Conservation (phyloP, 2,113 vertebrate genomes). For the Atherinomorus stipes region DNA sequence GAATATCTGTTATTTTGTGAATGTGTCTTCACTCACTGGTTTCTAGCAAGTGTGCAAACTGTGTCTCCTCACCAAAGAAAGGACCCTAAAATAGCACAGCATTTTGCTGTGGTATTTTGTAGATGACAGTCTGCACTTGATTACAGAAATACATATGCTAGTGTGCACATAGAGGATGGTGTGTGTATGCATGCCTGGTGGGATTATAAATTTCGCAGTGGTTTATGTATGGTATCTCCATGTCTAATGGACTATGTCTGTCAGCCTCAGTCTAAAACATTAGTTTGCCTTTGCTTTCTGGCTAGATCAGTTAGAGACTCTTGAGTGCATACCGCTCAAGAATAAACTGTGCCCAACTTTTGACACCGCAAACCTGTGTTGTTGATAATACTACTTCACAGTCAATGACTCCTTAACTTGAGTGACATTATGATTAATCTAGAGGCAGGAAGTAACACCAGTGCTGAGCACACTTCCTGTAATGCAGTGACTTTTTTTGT, state of each 20-base stretch:
- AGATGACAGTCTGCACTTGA: conserved; percentile 29
- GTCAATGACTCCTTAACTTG: conserved; percentile 1
- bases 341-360: conserved; percentile 2
- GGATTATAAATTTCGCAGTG: conserved; percentile 76
- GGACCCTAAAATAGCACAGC: conserved; percentile 37
- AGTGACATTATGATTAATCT: conserved; percentile 63
- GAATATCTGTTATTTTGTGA: conserved; percentile 16
- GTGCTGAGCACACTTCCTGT: conserved; percentile 78
- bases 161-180: conserved; percentile 24
- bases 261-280: conserved; percentile 29
- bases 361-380: conserved; percentile 5
- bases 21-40: not conserved
- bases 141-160: conserved; percentile 24
- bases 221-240: conserved; percentile 68
- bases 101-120: conserved; percentile 26
- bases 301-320: conserved; percentile 3
- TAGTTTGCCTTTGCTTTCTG: conserved; percentile 11
- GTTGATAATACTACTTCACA: not conserved
- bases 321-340: not conserved
- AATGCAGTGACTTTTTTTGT: conserved; percentile 67
- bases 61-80: conserved; percentile 18
- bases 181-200: conserved; percentile 36
- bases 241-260: conserved; percentile 73
- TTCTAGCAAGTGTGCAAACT: not conserved
- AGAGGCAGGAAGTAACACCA: conserved; percentile 76